phyloP scores from a whole-genome alignment of 2,888 invertebrate species.

The Drosophila paranaensis region DNA sequence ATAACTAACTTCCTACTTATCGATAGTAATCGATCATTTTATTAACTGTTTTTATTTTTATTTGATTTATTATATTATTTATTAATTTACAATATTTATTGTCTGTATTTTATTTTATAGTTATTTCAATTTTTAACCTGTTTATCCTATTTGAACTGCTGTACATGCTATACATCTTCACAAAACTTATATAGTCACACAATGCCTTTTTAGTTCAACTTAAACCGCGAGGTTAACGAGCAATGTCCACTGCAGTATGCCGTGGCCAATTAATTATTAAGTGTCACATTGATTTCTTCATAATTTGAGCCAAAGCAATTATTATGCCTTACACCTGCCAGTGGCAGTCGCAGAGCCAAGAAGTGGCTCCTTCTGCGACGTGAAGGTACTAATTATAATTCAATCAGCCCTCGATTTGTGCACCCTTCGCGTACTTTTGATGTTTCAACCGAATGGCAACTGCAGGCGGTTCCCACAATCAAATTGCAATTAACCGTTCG shows the following conservation, averaged over 20 bases:
- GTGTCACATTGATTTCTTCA: slow-evolving; percentile 23
- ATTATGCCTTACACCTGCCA: slow-evolving; percentile 6
- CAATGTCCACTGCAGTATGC: too few relatives aligned
- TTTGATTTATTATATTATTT: too few relatives aligned
- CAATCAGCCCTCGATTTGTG: slow-evolving; percentile 6
- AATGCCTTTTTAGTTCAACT: neutral
- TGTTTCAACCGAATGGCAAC: slow-evolving; percentile 30
- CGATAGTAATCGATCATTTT: too few relatives aligned
- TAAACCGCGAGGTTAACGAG: neutral
- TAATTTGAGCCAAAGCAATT: slow-evolving; percentile 9
- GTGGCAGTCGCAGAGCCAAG: neutral
- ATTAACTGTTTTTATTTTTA: too few relatives aligned
- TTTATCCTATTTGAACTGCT: too few relatives aligned
- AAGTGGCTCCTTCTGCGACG: neutral
- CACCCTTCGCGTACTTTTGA: neutral
- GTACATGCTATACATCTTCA: too few relatives aligned
- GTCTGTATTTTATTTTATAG: too few relatives aligned
- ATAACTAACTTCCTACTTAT: too few relatives aligned
- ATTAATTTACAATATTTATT: too few relatives aligned
- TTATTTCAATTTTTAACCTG: too few relatives aligned
- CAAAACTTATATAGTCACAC: neutral
- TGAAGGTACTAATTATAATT: slow-evolving; percentile 15
- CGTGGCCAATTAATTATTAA: neutral
- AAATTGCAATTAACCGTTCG: slow-evolving; percentile 67
- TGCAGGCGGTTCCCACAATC: slow-evolving; percentile 63